Base-by-base conservation (phyloP, 2,888 invertebrate species). In the Tetragnatha montana region DNA sequence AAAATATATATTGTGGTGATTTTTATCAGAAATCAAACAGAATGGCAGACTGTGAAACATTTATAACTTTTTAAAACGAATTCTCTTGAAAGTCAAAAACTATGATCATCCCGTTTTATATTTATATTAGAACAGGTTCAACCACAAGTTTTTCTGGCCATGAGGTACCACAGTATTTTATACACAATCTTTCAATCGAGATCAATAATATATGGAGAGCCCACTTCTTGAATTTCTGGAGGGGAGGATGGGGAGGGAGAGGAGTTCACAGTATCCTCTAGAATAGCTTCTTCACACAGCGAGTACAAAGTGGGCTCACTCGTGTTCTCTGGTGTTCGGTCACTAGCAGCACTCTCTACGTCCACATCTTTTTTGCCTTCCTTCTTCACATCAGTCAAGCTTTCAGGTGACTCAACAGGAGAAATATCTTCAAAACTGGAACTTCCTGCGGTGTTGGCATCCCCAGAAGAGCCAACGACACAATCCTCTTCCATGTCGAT, bases 221-320 rank as follows among this genome's bases (percentile, higher is more conserved):
- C 50, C 17, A 74, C 83, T 22, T 68, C 83, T 0, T 84, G 75
- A n/a, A 17, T 60, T 6, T 8, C 74, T 14, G 22, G 60, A 21
- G 68, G 69, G 8, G 8, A n/a, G 19, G 22, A 35, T n/a, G 68
- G 69, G 8, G 8, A n/a, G 19, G 14, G 49, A 69, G 10, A 76
- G 0, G 47, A 6, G 14, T 49, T 69, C 35, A 76, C 75, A 2
- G 8, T 69, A 8, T 22, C 51, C 1, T 21, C 49, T 6, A 68
- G 75, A 12, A 89, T 81, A 35, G 1, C 35, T 35, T 35, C 35
- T 1, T 35, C 35, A 4, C 35, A 35, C 3, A 89, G 21, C 8
- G 89, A 89, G 78, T 70, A 89, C 14, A 85, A 78, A 73, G 85
- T 81, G 47, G 85, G 85, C 22, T 84, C 47, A 21, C n/a, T 60